Base-by-base conservation (phyloP, 2,888 invertebrate species). In the Steinernema carpocapsae region DNA sequence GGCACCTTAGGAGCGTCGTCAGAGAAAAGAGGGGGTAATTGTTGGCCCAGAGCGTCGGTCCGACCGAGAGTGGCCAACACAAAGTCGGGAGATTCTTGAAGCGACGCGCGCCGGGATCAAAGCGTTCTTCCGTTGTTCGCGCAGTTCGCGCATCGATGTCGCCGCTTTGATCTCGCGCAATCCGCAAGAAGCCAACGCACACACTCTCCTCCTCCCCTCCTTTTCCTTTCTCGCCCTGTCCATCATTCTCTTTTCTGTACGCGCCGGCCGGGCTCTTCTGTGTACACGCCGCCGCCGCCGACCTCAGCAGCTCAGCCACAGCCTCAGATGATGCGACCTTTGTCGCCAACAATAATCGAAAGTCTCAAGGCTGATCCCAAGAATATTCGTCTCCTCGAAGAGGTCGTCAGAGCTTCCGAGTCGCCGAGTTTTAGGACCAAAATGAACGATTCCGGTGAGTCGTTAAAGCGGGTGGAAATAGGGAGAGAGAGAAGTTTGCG, bases 151-250 rank as follows among this genome's bases (percentile, higher is more conserved):
- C 56, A 19, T 19, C 14, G 6, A 6, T 14, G 48, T 17, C 56
- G 26, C 26, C 56, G 56, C 56, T 56, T 56, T 56, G 24, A 56
- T 56, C 56, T 56, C 56, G 56, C 56, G 56, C 56, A 56, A 56
- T 19, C 56, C 24, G 12, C n/a, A 6, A 56, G 56, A 56, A 56
- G 51, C 51, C 51, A 19, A 51, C 51, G n/a, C 51, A 19, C 51
- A 19, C 51, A 19, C 51, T 6, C 51, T 6, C 51, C 14, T 6
- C 19, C 12, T 19, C 51, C 12, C 56, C 24, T 19, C 48, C 48
- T n/a, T n/a, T n/a, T n/a, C n/a, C n/a, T n/a, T n/a, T n/a, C n/a
- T n/a, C n/a, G n/a, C n/a, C n/a, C n/a, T n/a, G n/a, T n/a, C n/a
- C n/a, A n/a, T n/a, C n/a, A n/a, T n/a, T n/a, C n/a, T n/a, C n/a